These are phyloP conservation scores for Microplitis deprimator DNA, from an alignment of 2,888 invertebrate species.

Conservation along the genomic window DNA sequence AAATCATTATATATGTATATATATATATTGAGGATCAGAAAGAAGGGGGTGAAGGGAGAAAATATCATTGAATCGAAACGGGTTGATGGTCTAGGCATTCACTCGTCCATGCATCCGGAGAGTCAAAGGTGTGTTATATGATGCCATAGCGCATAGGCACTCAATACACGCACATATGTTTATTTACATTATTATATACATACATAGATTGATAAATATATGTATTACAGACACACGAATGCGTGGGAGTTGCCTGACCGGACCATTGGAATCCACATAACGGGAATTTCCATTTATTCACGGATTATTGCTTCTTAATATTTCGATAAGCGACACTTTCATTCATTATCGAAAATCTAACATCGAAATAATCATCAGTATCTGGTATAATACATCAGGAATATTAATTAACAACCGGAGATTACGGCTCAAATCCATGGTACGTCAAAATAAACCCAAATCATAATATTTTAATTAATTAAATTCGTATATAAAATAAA, in stretches of 20 bases:
- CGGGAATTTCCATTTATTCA: slow-evolving; percentile 52
- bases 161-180: slow-evolving; percentile 18
- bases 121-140: slow-evolving; percentile 42
- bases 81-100: slow-evolving; percentile 41
- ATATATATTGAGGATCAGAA: too few relatives aligned
- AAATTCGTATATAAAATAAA: too few relatives aligned
- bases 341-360: slow-evolving; percentile 12
- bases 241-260: slow-evolving; percentile 55
- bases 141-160: slow-evolving; percentile 2
- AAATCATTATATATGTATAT: too few relatives aligned
- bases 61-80: slow-evolving; percentile 46
- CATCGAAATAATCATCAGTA: not conserved
- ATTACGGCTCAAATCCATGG: too few relatives aligned
- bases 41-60: not conserved
- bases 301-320: slow-evolving; percentile 39
- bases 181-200: slow-evolving; percentile 28
- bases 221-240: slow-evolving; percentile 25
- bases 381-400: not conserved
- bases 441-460: too few relatives aligned
- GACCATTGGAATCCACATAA: slow-evolving; percentile 54
- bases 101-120: slow-evolving; percentile 50
- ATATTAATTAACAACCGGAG: too few relatives aligned
- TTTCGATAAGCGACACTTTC: slow-evolving; percentile 6
- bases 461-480: too few relatives aligned
- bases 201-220: not conserved